Evolutionary conservation across 2,113 vertebrate genomes (phyloP), one percentile per base, ranked within the genome.

Genomic region (Equus quagga): DNA sequence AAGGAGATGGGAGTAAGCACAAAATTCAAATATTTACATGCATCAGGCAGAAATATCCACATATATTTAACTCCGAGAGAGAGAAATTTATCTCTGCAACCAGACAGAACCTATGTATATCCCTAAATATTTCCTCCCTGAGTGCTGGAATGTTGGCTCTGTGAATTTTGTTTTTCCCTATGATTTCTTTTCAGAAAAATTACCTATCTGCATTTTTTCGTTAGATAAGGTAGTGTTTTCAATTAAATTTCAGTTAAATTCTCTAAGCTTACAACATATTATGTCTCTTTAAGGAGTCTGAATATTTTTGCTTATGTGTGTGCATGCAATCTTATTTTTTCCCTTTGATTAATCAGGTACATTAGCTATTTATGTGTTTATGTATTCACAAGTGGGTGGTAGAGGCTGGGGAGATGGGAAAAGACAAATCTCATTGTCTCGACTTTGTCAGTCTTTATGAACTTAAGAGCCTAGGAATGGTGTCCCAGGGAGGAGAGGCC

Each of bases 141-240:
- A 73, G 18, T 33, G 5, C 5, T 58, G 7, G 56, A 67, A 4
- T 49, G 18, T 36, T 56, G 18, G n/a, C 2, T 36, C 18, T 64
- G 24, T 76, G 33, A 58, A 70, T 73, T 89, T 58, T 11, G 82
- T 49, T 89, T 94, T 93, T 87, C n/a, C 19, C 26, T 62, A 18
- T 31, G 24, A 67, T 51, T 72, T 91, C 0, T 49, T 58, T 92
- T 33, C 49, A 51, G 28, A 64, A 95, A 83, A 96, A 24, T 13
- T 31, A 62, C 56, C 24, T 73, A 41, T 54, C 58, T 86, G 4
- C 6, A 62, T 56, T 75, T 36, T 46, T 73, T 87, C 41, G 31
- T 58, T 73, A 70, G 28, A 4, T 96, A 65, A 70, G 18, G 14
- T 54, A 11, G 0, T 78, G 6, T 83, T 96, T 67, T 96, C n/a